Evolutionary conservation across 2,797 vertebrate genomes (phyloP).

Genomic region (Muraenolepis orangiensis): DNA sequence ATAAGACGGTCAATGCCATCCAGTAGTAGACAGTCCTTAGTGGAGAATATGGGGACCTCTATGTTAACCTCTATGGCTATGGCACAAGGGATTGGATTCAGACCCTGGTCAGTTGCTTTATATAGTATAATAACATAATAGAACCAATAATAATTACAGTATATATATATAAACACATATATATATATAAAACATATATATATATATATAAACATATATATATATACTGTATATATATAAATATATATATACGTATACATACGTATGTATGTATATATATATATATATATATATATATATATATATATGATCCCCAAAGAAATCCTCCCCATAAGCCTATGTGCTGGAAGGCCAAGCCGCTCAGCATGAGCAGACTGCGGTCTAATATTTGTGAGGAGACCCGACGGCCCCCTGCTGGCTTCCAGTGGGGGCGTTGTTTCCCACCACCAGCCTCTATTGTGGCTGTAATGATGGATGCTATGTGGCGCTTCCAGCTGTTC

Average conservation of each 20-base stretch:
- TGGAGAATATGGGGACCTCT: not conserved
- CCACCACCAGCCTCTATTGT: constrained; percentile 57
- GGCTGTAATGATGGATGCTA: constrained; percentile 63
- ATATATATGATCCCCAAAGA: not conserved
- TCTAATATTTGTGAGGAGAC: constrained; percentile 64
- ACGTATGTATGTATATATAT: too few relatives aligned
- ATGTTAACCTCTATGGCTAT: not conserved
- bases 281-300: not conserved
- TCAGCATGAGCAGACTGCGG: constrained; percentile 30
- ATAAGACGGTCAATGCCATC: not conserved
- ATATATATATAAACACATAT: not conserved
- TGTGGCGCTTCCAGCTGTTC: constrained; percentile 66
- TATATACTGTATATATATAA: not conserved
- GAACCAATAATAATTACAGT: not conserved
- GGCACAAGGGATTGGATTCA: not conserved
- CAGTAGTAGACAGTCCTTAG: too few relatives aligned
- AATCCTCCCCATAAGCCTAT: constrained; percentile 12
- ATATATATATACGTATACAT: too few relatives aligned
- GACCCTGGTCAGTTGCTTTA: not conserved
- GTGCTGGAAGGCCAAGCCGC: constrained; percentile 38
- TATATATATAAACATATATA: not conserved
- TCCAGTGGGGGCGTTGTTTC: constrained; percentile 42
- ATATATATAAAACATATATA: not conserved
- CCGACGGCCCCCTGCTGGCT: constrained; percentile 18
- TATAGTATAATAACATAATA: not conserved